Evolutionary conservation across 2,797 vertebrate species (phyloP).

Genomic region (Tachyglossus aculeatus): DNA sequence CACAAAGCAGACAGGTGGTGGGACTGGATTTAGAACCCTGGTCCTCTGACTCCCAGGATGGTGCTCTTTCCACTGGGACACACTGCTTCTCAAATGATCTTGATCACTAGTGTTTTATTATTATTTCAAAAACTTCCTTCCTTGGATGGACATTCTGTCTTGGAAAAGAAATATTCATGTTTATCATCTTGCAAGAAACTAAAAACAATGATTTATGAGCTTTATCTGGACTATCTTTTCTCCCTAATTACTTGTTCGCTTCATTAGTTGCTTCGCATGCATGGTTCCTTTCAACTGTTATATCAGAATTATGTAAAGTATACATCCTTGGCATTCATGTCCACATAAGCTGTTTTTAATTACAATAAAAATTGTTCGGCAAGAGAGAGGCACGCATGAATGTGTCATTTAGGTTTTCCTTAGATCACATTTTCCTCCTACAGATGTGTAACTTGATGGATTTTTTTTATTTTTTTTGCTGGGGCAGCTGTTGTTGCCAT

Average conservation of each 20-base stretch:
- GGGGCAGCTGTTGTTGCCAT: not conserved
- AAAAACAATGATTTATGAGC: conserved; percentile 14
- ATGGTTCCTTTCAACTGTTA: conserved; percentile 26
- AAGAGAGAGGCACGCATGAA: not conserved
- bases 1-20: no score
- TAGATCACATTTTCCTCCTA: not conserved
- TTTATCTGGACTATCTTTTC: conserved; percentile 32
- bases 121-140: no score
- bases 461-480: not conserved
- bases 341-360: conserved; percentile 26
- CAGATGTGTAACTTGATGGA: not conserved
- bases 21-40: no score
- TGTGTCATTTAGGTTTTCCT: not conserved
- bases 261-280: conserved; percentile 42
- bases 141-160: not conserved
- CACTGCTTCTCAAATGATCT: no score
- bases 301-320: conserved; percentile 40
- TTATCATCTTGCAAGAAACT: not conserved
- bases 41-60: no score
- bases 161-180: not conserved
- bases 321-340: conserved; percentile 9
- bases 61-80: no score
- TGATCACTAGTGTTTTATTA: no score
- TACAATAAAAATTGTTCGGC: not conserved
- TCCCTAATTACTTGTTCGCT: conserved; percentile 37